Conservation (phyloP, 2,797 vertebrate genomes). For the Oreochromis mossambicus region DNA sequence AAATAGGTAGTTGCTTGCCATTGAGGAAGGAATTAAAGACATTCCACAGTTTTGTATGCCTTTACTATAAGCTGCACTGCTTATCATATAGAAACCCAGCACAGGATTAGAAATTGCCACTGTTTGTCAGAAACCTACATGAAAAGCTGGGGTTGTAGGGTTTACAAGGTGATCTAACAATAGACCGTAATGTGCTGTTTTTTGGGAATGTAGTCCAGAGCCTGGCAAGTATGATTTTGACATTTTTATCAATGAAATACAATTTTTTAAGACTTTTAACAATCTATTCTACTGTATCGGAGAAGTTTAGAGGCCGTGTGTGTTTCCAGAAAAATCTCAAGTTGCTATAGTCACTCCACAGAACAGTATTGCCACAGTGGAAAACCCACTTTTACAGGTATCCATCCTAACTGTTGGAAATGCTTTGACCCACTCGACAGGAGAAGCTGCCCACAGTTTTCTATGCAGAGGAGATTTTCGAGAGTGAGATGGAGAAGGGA, state of each 20-base stretch:
- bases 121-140: neutral
- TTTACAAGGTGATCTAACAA: neutral
- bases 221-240: neutral
- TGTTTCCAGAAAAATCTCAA: neutral
- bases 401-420: neutral
- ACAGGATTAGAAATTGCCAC: neutral
- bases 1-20: neutral
- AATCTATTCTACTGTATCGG: neutral
- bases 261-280: neutral
- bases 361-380: neutral
- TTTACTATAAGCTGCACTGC: neutral
- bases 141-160: neutral
- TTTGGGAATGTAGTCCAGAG: neutral
- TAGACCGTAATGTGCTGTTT: neutral
- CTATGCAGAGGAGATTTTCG: conserved; percentile 13
- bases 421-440: conserved; percentile 13
- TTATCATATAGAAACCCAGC: neutral
- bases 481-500: conserved; percentile 9
- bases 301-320: neutral
- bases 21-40: neutral
- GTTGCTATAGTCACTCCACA: neutral
- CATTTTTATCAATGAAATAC: neutral
- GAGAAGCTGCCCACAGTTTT: conserved; percentile 16
- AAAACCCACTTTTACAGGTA: neutral
- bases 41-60: neutral